Conservation (phyloP, 2,113 vertebrate genomes). For the Megaceryle torquata region DNA sequence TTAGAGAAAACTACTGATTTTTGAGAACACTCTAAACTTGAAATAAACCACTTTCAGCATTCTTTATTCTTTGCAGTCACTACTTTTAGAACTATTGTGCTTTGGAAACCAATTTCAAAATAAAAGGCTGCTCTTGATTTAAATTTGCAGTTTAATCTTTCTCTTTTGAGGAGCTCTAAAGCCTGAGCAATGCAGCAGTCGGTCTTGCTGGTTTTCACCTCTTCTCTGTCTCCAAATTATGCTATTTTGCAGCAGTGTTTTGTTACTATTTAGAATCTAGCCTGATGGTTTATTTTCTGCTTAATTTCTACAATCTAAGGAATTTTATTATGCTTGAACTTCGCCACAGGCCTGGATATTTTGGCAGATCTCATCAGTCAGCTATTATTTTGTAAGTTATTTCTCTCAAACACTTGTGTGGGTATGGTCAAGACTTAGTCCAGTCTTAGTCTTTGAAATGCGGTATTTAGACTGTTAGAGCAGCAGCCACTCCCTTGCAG, state of each 20-base stretch:
- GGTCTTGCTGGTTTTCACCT: background rate
- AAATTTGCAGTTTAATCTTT: background rate
- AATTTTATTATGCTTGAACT: background rate
- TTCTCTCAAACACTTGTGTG: background rate
- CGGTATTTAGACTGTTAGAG: background rate
- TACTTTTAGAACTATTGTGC: background rate
- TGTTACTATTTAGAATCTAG: background rate
- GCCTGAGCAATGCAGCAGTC: background rate
- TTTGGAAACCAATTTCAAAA: conserved; percentile 9
- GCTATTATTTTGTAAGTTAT: background rate
- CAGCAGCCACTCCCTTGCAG: background rate
- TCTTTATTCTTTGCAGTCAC: background rate
- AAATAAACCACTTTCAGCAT: background rate
- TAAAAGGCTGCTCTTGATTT: background rate
- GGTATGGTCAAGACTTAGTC: background rate
- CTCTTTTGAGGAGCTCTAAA: background rate
- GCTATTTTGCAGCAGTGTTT: background rate
- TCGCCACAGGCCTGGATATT: background rate
- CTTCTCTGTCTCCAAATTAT: background rate
- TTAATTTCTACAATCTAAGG: background rate
- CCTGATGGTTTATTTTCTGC: background rate
- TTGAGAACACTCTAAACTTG: background rate
- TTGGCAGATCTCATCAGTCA: background rate
- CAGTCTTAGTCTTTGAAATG: background rate
- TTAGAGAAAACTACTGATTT: conserved; percentile 21